Conservation (phyloP, 2,888 invertebrate species). For the Therioaphis trifolii region DNA sequence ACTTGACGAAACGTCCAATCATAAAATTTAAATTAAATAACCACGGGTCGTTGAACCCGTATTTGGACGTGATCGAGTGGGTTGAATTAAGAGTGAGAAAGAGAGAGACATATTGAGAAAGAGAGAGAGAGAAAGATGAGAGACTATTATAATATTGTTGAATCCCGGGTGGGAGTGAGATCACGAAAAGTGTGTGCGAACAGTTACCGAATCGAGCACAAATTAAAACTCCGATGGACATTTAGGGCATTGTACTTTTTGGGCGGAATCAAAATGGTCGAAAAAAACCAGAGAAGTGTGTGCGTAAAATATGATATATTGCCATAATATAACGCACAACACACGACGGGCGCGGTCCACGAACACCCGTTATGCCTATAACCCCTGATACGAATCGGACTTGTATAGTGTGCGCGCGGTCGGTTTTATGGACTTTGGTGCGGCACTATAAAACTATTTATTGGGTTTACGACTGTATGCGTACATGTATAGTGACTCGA, state of each 20-base stretch:
- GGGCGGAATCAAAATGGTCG: background rate
- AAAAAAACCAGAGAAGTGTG: slow-evolving; percentile 1
- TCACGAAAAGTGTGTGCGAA: no score
- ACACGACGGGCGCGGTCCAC: slow-evolving; percentile 3
- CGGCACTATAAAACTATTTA: slow-evolving; percentile 6
- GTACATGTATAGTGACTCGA: background rate
- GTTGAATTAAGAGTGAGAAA: background rate
- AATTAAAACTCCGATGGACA: background rate
- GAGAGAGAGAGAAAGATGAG: no score
- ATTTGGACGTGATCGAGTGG: background rate
- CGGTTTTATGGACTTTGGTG: slow-evolving; percentile 44
- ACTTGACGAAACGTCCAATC: background rate
- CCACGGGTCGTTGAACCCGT: background rate
- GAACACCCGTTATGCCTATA: background rate
- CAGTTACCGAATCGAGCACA: background rate
- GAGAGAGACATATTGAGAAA: no score
- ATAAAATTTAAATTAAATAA: background rate
- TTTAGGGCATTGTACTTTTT: background rate
- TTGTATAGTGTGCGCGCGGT: background rate
- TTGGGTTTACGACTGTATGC: slow-evolving; percentile 38
- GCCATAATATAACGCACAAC: background rate
- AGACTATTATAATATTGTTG: no score
- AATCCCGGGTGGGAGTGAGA: no score
- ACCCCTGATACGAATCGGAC: background rate
- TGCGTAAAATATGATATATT: no score